Conservation (phyloP, 2,797 vertebrate species). For the Pipistrellus pipistrellus region DNA sequence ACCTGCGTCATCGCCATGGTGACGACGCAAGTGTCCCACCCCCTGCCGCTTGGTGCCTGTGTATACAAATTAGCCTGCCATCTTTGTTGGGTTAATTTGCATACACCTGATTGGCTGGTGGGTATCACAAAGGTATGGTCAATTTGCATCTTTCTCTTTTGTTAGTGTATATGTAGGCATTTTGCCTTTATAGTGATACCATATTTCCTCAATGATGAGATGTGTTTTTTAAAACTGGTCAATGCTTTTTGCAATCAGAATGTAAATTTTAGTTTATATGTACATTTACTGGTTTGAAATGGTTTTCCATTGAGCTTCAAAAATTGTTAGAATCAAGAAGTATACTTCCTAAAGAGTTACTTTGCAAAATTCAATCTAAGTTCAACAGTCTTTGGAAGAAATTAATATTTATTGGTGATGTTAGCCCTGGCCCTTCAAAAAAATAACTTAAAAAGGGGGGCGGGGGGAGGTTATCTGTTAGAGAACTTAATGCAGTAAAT, state of each 20-base stretch:
- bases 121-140: too few species aligned
- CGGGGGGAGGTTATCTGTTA: slow-evolving; percentile 2
- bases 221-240: not conserved
- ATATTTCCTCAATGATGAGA: not conserved
- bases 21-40: too few species aligned
- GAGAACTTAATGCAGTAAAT: slow-evolving; percentile 31
- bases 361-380: slow-evolving; percentile 35
- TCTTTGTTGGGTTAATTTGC: too few species aligned
- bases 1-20: too few species aligned
- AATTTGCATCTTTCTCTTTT: too few species aligned
- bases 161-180: not conserved
- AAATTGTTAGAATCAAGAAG: slow-evolving; percentile 48
- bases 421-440: slow-evolving; percentile 31
- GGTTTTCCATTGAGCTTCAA: slow-evolving; percentile 10
- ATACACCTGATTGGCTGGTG: too few species aligned
- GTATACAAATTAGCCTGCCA: too few species aligned
- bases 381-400: not conserved
- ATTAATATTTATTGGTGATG: slow-evolving; percentile 52
- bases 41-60: too few species aligned
- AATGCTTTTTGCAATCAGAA: slow-evolving; percentile 1
- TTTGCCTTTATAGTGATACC: not conserved
- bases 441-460: not conserved
- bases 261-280: not conserved
- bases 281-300: not conserved
- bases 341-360: not conserved